These are phyloP conservation scores for Agriopis marginaria DNA, from an alignment of 2,888 invertebrate species.

Conservation along the genomic window DNA sequence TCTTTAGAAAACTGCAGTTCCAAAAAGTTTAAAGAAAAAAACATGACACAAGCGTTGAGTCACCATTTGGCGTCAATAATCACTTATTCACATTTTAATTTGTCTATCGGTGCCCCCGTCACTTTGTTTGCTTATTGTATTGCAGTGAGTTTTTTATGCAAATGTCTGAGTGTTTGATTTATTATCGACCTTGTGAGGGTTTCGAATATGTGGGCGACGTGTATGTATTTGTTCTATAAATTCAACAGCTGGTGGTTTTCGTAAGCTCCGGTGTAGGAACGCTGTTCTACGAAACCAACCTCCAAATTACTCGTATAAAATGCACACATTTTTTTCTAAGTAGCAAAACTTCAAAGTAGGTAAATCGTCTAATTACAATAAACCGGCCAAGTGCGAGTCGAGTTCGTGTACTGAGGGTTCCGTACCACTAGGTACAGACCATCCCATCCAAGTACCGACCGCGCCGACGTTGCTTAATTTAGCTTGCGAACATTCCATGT, in stretches of 20 bases:
- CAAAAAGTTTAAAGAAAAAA: slow-evolving; percentile 14
- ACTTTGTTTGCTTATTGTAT: slow-evolving; percentile 62
- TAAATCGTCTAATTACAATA: too few species aligned
- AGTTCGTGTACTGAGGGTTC: too few species aligned
- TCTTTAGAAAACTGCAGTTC: neutral
- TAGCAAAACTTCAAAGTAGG: too few species aligned
- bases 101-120: slow-evolving; percentile 65
- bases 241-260: neutral
- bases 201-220: slow-evolving; percentile 16
- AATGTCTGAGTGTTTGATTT: slow-evolving; percentile 29
- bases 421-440: too few species aligned
- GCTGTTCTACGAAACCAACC: neutral
- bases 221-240: neutral
- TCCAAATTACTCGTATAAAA: neutral
- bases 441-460: too few species aligned
- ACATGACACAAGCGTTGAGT: slow-evolving; percentile 30
- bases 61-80: slow-evolving; percentile 45
- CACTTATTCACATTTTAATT: slow-evolving; percentile 61
- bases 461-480: too few species aligned
- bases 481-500: too few species aligned
- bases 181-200: slow-evolving; percentile 12
- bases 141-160: slow-evolving; percentile 52
- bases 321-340: too few species aligned
- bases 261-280: neutral
- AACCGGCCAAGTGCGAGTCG: too few species aligned